Evolutionary conservation across 2,797 vertebrate genomes (phyloP).

Genomic region (Myripristis jacobus): DNA sequence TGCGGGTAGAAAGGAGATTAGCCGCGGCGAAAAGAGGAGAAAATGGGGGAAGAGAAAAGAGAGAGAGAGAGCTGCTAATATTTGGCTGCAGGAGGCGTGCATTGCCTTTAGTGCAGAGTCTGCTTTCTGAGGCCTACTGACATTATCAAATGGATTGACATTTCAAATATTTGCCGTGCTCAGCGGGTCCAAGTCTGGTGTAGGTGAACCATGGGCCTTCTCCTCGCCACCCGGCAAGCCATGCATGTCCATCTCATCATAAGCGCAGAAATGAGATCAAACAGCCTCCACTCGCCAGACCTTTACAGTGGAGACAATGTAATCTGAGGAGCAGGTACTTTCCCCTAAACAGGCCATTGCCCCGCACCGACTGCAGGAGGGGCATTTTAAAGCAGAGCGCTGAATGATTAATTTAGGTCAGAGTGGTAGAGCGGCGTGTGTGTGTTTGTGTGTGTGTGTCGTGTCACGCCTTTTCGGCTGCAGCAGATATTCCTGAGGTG

Average conservation of each 20-base stretch:
- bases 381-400: conserved; percentile 28
- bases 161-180: conserved; percentile 94
- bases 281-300: conserved; percentile 79
- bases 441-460: neutral
- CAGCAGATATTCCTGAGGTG: conserved; percentile 27
- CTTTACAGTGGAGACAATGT: conserved; percentile 70
- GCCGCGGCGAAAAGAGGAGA: conserved; percentile 18
- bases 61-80: conserved; percentile 67
- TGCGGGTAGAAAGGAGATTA: conserved; percentile 25
- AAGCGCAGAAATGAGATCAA: conserved; percentile 85
- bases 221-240: conserved; percentile 76
- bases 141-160: conserved; percentile 94
- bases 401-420: conserved; percentile 60
- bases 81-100: conserved; percentile 62
- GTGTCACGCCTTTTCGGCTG: conserved; percentile 24
- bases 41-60: neutral
- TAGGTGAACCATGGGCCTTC: conserved; percentile 83
- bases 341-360: conserved; percentile 48
- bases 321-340: conserved; percentile 58
- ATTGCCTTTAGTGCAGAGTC: conserved; percentile 82
- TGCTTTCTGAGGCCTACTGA: conserved; percentile 87
- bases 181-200: conserved; percentile 87
- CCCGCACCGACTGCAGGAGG: conserved; percentile 26
- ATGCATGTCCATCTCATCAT: conserved; percentile 90
- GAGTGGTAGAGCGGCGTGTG: conserved; percentile 10